Conservation (phyloP, 2,797 vertebrate genomes). For the Hipposideros larvatus region DNA sequence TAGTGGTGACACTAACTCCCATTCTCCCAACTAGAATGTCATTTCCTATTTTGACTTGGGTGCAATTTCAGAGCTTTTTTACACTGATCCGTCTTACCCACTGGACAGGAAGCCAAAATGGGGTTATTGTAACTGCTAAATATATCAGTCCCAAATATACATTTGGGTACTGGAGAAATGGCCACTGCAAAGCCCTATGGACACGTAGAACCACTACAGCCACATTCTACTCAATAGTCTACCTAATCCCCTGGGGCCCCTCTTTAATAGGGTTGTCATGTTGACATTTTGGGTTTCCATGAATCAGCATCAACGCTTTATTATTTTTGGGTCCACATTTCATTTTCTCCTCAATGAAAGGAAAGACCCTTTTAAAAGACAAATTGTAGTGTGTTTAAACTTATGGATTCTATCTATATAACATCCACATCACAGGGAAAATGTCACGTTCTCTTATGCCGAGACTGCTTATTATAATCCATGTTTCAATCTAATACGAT, state of each 20-base stretch:
- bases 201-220: neutral
- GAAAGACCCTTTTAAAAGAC: neutral
- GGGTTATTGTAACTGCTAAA: neutral
- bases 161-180: too few relatives aligned
- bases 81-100: neutral
- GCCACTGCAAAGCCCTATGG: neutral
- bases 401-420: neutral
- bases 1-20: neutral
- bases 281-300: neutral
- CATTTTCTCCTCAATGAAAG: neutral
- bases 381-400: neutral
- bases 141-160: too few relatives aligned
- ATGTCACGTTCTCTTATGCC: neutral
- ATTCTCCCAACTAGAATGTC: neutral
- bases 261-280: fast-evolving
- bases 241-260: too few relatives aligned
- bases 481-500: neutral
- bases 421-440: neutral
- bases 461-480: neutral
- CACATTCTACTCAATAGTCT: neutral
- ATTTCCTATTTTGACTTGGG: neutral
- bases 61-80: neutral
- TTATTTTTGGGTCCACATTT: neutral
- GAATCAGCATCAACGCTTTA: neutral
- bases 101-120: neutral